These are phyloP conservation scores for Aquatica leii DNA, from an alignment of 2,888 invertebrate species.

Conservation along the genomic window DNA sequence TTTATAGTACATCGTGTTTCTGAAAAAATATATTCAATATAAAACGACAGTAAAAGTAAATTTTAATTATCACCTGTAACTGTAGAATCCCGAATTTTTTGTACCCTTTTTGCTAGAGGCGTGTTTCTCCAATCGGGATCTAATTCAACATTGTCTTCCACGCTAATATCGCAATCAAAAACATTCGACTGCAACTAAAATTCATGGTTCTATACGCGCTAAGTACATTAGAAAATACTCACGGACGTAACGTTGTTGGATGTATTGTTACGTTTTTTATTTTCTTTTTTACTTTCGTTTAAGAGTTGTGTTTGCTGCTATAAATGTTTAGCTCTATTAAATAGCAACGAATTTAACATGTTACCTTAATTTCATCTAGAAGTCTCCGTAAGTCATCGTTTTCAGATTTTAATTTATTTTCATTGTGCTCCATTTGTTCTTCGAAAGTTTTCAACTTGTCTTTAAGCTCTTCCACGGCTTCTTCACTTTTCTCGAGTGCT, in stretches of 20 bases:
- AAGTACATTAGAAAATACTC: too few relatives aligned
- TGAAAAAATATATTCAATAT: neutral
- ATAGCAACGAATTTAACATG: too few relatives aligned
- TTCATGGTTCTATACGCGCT: too few relatives aligned
- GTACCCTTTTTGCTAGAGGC: conserved; percentile 64
- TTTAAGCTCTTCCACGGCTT: conserved; percentile 59
- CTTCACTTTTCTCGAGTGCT: conserved; percentile 52
- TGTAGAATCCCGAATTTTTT: conserved; percentile 21
- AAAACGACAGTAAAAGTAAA: too few relatives aligned
- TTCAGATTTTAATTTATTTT: conserved; percentile 23
- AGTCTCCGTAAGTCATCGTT: conserved; percentile 19
- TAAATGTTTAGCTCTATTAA: too few relatives aligned
- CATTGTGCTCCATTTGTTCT: conserved; percentile 61
- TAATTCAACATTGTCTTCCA: conserved; percentile 56
- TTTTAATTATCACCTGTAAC: neutral
- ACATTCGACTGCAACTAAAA: too few relatives aligned
- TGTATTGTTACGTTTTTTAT: too few relatives aligned
- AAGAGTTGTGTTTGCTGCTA: too few relatives aligned
- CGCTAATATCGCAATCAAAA: neutral
- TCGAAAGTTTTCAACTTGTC: conserved; percentile 64
- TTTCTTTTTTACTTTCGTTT: too few relatives aligned
- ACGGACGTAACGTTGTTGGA: too few relatives aligned
- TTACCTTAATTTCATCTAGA: conserved; percentile 36
- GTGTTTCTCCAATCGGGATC: conserved; percentile 79
- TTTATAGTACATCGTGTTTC: conserved; percentile 53